phyloP scores from a whole-genome alignment of 2,113 vertebrate species.

The Equus quagga region DNA sequence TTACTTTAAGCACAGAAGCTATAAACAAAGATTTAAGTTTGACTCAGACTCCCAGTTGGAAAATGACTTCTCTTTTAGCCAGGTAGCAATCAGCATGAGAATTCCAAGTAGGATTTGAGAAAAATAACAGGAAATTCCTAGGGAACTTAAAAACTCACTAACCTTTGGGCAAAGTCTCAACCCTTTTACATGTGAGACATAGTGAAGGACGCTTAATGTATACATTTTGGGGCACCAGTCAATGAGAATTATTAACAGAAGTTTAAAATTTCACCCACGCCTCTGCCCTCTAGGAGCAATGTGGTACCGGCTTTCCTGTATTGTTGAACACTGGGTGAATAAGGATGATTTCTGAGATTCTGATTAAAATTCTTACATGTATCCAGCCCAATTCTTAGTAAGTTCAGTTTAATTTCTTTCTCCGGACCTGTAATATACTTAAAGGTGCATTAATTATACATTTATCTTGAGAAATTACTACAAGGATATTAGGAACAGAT shows the following conservation, averaged over 20 bases:
- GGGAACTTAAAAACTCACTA: conserved; percentile 5
- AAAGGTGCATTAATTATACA: conserved; percentile 21
- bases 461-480: conserved; percentile 42
- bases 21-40: conserved; percentile 50
- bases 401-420: conserved; percentile 43
- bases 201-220: not conserved
- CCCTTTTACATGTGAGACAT: not conserved
- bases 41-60: conserved; percentile 57
- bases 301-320: not conserved
- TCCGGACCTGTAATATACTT: conserved; percentile 11
- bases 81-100: not conserved
- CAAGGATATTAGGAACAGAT: not conserved
- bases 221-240: not conserved
- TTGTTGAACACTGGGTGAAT: not conserved
- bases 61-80: conserved; percentile 45
- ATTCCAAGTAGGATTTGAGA: conserved; percentile 27
- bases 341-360: not conserved
- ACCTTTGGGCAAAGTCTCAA: not conserved
- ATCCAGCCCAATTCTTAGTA: not conserved
- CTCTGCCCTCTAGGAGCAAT: not conserved
- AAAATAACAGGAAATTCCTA: conserved; percentile 43
- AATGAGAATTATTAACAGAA: not conserved
- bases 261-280: not conserved
- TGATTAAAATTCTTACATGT: not conserved
- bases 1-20: conserved; percentile 21